phyloP scores from a whole-genome alignment of 2,888 invertebrate species.

The Parnassius glacialis region DNA sequence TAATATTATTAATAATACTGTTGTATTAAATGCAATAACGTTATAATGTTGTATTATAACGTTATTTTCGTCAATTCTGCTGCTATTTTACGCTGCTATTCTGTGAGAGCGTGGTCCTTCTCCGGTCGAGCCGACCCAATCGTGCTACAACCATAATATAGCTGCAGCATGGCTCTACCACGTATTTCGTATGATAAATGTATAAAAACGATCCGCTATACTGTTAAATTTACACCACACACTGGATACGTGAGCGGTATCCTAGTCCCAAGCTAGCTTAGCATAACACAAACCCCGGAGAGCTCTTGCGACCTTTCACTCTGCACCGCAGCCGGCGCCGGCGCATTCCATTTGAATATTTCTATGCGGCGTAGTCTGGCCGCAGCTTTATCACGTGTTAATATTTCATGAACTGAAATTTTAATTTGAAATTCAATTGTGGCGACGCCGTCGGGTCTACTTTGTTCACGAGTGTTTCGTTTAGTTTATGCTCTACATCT shows the following conservation, averaged over 20 bases:
- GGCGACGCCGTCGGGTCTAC: constrained; percentile 33
- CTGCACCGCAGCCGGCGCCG: constrained; percentile 43
- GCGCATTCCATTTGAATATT: constrained; percentile 63
- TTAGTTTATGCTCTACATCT: constrained; percentile 16
- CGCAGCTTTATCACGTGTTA: constrained; percentile 54
- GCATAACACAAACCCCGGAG: constrained; percentile 54
- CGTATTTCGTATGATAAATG: neutral
- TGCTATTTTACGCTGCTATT: too few species aligned
- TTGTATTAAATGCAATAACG: too few species aligned
- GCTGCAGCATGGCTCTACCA: too few species aligned
- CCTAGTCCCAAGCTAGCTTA: constrained; percentile 50
- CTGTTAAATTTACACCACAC: constrained; percentile 30
- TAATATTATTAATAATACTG: too few species aligned
- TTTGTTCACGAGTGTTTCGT: constrained; percentile 31
- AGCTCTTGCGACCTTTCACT: constrained; percentile 58
- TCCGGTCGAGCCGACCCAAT: too few species aligned
- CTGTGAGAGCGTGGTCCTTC: too few species aligned
- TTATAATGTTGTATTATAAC: too few species aligned
- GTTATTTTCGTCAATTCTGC: too few species aligned
- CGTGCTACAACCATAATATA: too few species aligned
- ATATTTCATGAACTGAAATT: constrained; percentile 70
- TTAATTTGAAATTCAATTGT: constrained; percentile 58
- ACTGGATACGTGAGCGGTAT: constrained; percentile 41
- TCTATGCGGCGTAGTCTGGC: constrained; percentile 43
- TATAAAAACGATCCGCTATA: constrained; percentile 30